Evolutionary conservation across 2,113 vertebrate genomes (phyloP), one percentile per base, ranked within the genome.

Genomic region (Neodontobutis hainanensis): DNA sequence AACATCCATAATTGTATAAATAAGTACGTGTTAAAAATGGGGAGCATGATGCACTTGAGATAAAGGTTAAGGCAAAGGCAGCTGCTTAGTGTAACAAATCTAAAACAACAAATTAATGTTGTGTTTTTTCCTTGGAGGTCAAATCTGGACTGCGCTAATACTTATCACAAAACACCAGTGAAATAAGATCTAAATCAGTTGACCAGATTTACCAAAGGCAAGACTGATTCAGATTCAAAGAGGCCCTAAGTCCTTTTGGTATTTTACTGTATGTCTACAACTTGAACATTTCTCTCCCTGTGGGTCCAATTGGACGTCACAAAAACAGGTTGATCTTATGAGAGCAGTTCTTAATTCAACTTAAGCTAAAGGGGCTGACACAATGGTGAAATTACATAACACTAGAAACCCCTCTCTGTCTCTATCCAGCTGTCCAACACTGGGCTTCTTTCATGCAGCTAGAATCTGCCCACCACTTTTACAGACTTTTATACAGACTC

Each of bases 331-430:
- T 75, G 47, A 77, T 69, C 6, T 85, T 68, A 52, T 47, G 53
- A 82, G 71, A 77, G 50, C 8, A 52, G 55, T 70, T 80, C 65
- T 83, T 71, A 70, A 79, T 86, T 87, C 61, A 66, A 84, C 71
- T 75, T 53, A 48, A 58, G 50, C 38, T 51, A 50, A 55, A 68
- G 61, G 34, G 57, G 45, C 65, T 42, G 71, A 81, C 65, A 84
- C 75, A 81, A 83, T 73, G 58, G 45, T 35, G 74, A 46, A 65
- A 82, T 85, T 86, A 78, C 78, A 81, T 76, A 85, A 82, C 71
- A 85, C 72, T 83, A 81, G 68, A 83, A 78, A 64, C 68, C 49
- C 45, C 73, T 78, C 52, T 73, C 74, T 61, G 70, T 80, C 68
- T 75, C 59, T 60, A 66, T 73, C 67, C 51, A 65, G 42, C 65